Base-by-base conservation (phyloP, 2,888 invertebrate genomes). In the Tipula unca region DNA sequence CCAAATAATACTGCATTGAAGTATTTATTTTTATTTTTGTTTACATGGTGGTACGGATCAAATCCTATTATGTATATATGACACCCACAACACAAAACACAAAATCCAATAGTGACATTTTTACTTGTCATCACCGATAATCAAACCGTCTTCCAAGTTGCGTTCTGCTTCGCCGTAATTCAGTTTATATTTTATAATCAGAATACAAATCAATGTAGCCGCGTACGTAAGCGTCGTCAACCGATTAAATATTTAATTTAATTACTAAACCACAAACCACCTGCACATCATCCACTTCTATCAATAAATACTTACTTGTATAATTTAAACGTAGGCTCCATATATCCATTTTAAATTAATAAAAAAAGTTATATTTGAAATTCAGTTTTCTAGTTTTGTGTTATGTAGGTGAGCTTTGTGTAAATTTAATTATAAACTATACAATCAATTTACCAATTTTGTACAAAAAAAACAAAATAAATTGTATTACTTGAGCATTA, bases 391-490 rank as follows among this genome's bases (percentile, higher is more conserved):
- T 69, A 69, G 25, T 69, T 69, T 69, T 25, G 3, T 25, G 10
- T 13, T 69, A 69, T 69, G 69, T 69, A 69, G 69, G 69, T 69
- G 69, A 69, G 69, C 69, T 69, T 48, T 69, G 69, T 69, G 69
- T 69, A 69, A 25, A 69, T 69, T 69, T 69, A 69, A 25, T 69
- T 25, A 69, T n/a, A 69, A 69, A 69, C 10, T 69, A 69, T 69
- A 69, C 69, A 69, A 69, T 13, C 69, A 69, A 69, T 69, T 69
- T 69, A 25, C 69, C 69, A 69, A 69, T 20, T 69, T 69, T 69
- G 69, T 25, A 69, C 69, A 69, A 69, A 69, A 69, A 69, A 69
- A 42, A 36, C 2, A 36, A 39, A 39, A n/a, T 8, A 69, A 69
- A 69, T 69, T 25, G 69, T 69, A 69, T 25, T 69, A 69, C 13